Evolutionary conservation across 2,797 vertebrate genomes (phyloP).

Genomic region (Girardinus metallicus): DNA sequence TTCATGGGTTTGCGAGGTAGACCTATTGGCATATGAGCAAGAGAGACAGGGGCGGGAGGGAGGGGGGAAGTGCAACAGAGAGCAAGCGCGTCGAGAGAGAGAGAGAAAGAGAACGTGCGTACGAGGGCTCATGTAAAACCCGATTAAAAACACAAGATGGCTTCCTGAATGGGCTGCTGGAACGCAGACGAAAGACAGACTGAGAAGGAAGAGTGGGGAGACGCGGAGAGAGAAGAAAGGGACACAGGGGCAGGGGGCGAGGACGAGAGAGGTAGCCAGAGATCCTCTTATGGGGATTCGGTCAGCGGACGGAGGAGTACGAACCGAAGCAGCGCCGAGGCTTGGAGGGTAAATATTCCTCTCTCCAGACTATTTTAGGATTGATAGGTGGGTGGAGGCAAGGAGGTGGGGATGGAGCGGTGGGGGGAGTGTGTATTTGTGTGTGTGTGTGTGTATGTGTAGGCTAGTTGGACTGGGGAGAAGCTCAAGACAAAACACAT

Average conservation of each 20-base stretch:
- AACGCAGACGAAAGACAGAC: conserved; percentile 72
- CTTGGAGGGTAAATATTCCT: conserved; percentile 85
- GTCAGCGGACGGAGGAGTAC: conserved; percentile 70
- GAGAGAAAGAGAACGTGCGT: conserved; percentile 73
- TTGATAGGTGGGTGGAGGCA: conserved; percentile 53
- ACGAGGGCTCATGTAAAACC: conserved; percentile 83
- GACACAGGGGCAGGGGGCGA: conserved; percentile 62
- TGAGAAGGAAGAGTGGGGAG: conserved; percentile 64
- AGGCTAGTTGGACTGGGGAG: conserved; percentile 59
- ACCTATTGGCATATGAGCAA: conserved; percentile 73
- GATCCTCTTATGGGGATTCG: conserved; percentile 83
- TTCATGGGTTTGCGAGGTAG: conserved; percentile 57
- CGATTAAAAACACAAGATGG: conserved; percentile 89
- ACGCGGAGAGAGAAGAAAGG: conserved; percentile 60
- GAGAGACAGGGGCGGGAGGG: conserved; percentile 57
- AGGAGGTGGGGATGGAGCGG: background rate
- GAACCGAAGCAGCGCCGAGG: conserved; percentile 76
- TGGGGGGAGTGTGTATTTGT: background rate
- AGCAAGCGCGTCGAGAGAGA: conserved; percentile 22
- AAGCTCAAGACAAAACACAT: conserved; percentile 73
- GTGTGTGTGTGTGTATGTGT: background rate
- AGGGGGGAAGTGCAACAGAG: conserved; percentile 49
- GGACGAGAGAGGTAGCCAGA: conserved; percentile 66
- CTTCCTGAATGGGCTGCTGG: conserved; percentile 86
- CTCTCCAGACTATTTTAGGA: conserved; percentile 72